Conservation (phyloP, 2,888 invertebrate genomes). For the Dichetophora obliterata region DNA sequence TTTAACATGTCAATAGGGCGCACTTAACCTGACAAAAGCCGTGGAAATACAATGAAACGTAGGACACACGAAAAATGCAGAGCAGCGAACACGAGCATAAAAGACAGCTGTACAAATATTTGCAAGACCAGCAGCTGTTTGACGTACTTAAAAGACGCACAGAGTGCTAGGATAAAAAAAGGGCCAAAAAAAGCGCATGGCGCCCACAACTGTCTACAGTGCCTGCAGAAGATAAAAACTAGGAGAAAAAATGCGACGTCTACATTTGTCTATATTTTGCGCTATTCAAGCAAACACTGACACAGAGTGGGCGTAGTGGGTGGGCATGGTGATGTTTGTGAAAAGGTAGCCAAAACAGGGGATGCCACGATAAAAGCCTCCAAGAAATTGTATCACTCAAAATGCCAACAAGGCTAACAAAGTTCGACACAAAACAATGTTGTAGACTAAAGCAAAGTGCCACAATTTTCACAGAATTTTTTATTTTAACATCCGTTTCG, state of each 20-base stretch:
- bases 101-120: slow-evolving; percentile 3
- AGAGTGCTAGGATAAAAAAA: neutral
- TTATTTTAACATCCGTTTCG: slow-evolving; percentile 10
- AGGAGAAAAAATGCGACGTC: neutral
- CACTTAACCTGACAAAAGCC: slow-evolving; percentile 12
- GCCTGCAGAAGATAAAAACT: neutral
- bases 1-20: neutral
- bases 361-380: slow-evolving; percentile 8
- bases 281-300: neutral
- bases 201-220: neutral
- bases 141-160: slow-evolving; percentile 16
- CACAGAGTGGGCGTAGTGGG: too few relatives aligned
- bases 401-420: slow-evolving; percentile 47
- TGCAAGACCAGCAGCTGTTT: slow-evolving; percentile 50
- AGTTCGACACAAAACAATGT: slow-evolving; percentile 38
- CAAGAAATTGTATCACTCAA: slow-evolving; percentile 48
- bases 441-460: slow-evolving; percentile 16
- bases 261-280: slow-evolving; percentile 18
- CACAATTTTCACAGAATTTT: slow-evolving; percentile 15
- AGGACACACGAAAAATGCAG: neutral
- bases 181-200: too few relatives aligned
- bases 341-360: too few relatives aligned
- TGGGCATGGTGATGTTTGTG: too few relatives aligned
- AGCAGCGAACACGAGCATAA: neutral
- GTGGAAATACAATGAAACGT: neutral